Percentiles rank a stretch among this genome's conserved stretches.
These are phyloP conservation scores for Varroa destructor DNA, from an alignment of 1,140 invertebrate genomes.

Conservation along the genomic window DNA sequence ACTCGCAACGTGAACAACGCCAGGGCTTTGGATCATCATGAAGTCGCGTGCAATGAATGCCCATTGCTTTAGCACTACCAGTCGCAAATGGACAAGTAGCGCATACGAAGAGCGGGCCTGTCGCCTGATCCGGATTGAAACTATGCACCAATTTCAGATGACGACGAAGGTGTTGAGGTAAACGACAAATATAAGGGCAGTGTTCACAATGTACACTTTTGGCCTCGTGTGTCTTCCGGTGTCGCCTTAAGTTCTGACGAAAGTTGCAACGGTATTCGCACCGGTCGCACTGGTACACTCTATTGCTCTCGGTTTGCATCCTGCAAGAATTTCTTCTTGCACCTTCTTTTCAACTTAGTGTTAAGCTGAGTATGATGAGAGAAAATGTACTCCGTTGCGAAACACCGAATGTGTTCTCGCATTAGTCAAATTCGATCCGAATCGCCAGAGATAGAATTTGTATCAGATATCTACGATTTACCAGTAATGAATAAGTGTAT, in stretches of 20 bases:
- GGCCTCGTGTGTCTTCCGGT: slow-evolving; percentile 10
- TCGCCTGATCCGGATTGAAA: slow-evolving; percentile 3
- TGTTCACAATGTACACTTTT: slow-evolving; percentile 3
- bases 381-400: too few relatives aligned
- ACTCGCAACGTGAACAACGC: slow-evolving; percentile 16
- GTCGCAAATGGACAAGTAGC: slow-evolving; percentile 6
- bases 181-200: background rate
- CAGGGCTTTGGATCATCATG: slow-evolving; percentile 1
- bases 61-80: slow-evolving; percentile 9
- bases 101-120: slow-evolving; percentile 1
- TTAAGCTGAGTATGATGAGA: too few relatives aligned
- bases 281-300: slow-evolving; percentile 16
- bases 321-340: too few relatives aligned
- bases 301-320: too few relatives aligned
- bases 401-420: too few relatives aligned
- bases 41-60: background rate
- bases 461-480: too few relatives aligned
- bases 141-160: slow-evolving; percentile 18
- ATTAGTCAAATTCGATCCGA: too few relatives aligned
- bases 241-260: slow-evolving; percentile 1
- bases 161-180: slow-evolving; percentile 11
- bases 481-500: too few relatives aligned
- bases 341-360: too few relatives aligned
- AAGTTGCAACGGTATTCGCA: slow-evolving; percentile 1
- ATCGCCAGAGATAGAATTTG: too few relatives aligned